phyloP scores from a whole-genome alignment of 2,797 vertebrate genomes.

The Avahi laniger region DNA sequence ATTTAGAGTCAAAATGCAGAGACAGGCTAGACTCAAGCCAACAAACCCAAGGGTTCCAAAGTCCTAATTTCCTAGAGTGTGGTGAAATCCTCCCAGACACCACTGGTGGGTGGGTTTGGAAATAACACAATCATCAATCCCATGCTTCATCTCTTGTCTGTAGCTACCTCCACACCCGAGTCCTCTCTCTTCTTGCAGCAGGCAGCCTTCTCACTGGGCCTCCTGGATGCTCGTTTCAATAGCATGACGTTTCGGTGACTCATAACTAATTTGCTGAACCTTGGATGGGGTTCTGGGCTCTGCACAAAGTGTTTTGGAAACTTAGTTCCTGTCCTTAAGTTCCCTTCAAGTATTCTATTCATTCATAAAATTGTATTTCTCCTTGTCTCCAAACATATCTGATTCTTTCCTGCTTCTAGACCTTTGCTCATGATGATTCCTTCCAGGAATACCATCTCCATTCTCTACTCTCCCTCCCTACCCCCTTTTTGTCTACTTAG shows the following conservation, averaged over 20 bases:
- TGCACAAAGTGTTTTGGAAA: conserved; percentile 9
- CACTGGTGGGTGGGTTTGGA: conserved; percentile 24
- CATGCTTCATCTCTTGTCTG: neutral
- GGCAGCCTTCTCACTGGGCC: neutral
- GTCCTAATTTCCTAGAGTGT: conserved; percentile 36
- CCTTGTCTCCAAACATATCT: neutral
- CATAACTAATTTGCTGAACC: conserved; percentile 46
- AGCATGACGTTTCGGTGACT: neutral
- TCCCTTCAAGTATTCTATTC: neutral
- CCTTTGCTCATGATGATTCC: neutral
- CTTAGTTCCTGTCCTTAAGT: neutral
- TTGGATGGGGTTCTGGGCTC: conserved; percentile 20
- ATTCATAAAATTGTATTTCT: neutral
- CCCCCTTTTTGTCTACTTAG: neutral
- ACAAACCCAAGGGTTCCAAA: neutral
- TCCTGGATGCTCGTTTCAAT: neutral
- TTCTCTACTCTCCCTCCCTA: neutral
- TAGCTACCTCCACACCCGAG: neutral
- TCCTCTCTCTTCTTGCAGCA: neutral
- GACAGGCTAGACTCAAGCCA: neutral
- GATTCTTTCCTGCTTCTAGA: neutral
- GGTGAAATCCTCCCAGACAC: conserved; percentile 14
- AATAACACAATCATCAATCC: conserved; percentile 8
- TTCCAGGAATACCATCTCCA: neutral
- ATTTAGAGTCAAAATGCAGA: conserved; percentile 37